Base-by-base conservation (phyloP, 2,888 invertebrate genomes). In the Ochlodes sylvanus region DNA sequence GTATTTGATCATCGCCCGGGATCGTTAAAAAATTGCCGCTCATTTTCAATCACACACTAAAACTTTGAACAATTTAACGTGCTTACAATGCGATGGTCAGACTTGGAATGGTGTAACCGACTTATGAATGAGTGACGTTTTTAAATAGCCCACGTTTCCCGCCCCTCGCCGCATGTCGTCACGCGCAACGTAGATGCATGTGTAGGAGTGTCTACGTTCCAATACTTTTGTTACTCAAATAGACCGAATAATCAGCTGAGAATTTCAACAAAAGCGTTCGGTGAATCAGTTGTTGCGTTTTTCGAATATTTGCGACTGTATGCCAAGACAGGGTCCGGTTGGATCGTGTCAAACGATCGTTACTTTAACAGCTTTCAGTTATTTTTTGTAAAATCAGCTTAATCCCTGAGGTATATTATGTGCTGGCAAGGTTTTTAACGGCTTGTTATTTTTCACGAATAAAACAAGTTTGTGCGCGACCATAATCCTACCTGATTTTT, bases 61-160 rank as follows among this genome's bases (percentile, higher is more conserved):
- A 72, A 71, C 65, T 60, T 71, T 70, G 69, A 47, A 47, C 14
- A 32, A 34, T 57, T 27, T 47, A 61, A 56, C 91, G 90, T 91
- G 89, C 88, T 89, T 85, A 85, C 88, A 84, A 87, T 84, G 72
- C 85, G 81, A 73, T 77, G 78, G 75, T 80, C 83, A 76, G 77
- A 78, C 75, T 79, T 80, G 78, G 78, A 90, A 86, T 93, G 89
- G 76, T 83, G 79, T 74, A 73, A 70, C 65, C 76, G 78, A 77
- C 89, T 92, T 84, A 90, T 93, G 93, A 93, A 93, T 93, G 93
- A 78, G 82, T 93, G 93, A 93, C 92, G 93, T 87, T 87, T 81
- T 88, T 85, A 88, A 87, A 89, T 89, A 88, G 78, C 77, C 74
- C 74, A 76, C 80, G 75, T 75, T 55, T 67, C 63, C 71, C 81